Evolutionary conservation across 2,888 invertebrate species (phyloP), one percentile per base, ranked within the genome.

Genomic region (Eupithecia dodoneata): DNA sequence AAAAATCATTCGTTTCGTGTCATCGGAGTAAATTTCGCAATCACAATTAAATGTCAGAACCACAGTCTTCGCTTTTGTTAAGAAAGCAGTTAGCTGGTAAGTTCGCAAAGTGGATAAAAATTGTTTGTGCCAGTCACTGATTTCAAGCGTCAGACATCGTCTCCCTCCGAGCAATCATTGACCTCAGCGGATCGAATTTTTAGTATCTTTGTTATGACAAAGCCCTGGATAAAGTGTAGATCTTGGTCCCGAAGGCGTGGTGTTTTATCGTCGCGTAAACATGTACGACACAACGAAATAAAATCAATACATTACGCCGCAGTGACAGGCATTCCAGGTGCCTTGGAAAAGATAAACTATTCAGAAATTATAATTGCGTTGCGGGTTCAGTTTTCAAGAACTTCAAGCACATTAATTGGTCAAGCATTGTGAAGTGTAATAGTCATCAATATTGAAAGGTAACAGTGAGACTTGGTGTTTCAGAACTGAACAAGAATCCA

Each of bases 401-500:
- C 88, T 87, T 84, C 85, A 81, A 44, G 10, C 44, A 44, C 41
- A 59, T 63, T 42, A 13, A 55, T 55, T 44, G 59, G 70, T 71
- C 18, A 65, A 42, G 6, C 18, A 5, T n/a, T 63, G 72, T 76
- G 41, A 41, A 73, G 72, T 79, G 73, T 12, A n/a, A 55, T 63
- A 47, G 18, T 59, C 55, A 69, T 52, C 55, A 52, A 71, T 63
- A 15, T 44, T 47, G 67, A 49, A 49, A 52, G 18, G 72, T 78
- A 71, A 73, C 47, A 65, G 69, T 72, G 59, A 49, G 52, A 41
- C 67, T 73, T 81, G 82, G 83, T 87, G 97, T 78, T 97, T 86
- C 96, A 99, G 99, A 99, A 97, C 95, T 99, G 91, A 99, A 99
- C 95, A 99, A 99, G 96, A 99, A 99, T 96, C 99, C 99, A 92